Evolutionary conservation across 2,888 invertebrate species (phyloP).

Genomic region (Lottia gigantea): DNA sequence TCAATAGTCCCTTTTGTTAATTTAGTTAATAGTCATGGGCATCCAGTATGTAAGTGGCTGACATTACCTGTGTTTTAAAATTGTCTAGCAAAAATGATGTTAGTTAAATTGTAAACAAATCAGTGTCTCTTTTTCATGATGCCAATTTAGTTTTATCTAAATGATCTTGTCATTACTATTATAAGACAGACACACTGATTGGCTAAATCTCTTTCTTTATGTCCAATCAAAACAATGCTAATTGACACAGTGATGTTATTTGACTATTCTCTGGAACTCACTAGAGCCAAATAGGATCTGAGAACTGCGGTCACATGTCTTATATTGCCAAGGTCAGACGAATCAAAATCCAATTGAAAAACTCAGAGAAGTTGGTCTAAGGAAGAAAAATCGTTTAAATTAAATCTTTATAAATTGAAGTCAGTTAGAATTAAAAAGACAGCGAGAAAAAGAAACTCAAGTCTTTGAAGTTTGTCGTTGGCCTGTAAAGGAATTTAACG

Average conservation of each 20-base stretch:
- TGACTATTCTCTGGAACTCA: not conserved
- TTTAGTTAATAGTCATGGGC: slow-evolving; percentile 4
- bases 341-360: not conserved
- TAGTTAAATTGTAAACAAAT: slow-evolving; percentile 1
- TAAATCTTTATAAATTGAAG: not conserved
- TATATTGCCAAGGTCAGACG: not conserved
- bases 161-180: not conserved
- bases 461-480: too few species aligned
- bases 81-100: not conserved
- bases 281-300: not conserved
- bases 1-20: slow-evolving; percentile 1
- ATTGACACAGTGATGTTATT: not conserved
- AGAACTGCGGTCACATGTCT: not conserved
- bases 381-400: not conserved
- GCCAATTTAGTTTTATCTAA: not conserved
- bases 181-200: slow-evolving; percentile 2
- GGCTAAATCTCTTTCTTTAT: slow-evolving; percentile 4
- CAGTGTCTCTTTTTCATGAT: not conserved
- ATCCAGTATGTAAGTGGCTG: not conserved
- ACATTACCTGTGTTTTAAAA: not conserved
- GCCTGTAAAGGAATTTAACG: too few species aligned
- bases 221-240: slow-evolving; percentile 5
- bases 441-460: too few species aligned
- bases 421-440: too few species aligned
- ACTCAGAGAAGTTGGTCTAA: not conserved